Evolutionary conservation across 35 echinoderm and acorn worm species (phyloP).

Genomic region (Anneissia japonica): DNA sequence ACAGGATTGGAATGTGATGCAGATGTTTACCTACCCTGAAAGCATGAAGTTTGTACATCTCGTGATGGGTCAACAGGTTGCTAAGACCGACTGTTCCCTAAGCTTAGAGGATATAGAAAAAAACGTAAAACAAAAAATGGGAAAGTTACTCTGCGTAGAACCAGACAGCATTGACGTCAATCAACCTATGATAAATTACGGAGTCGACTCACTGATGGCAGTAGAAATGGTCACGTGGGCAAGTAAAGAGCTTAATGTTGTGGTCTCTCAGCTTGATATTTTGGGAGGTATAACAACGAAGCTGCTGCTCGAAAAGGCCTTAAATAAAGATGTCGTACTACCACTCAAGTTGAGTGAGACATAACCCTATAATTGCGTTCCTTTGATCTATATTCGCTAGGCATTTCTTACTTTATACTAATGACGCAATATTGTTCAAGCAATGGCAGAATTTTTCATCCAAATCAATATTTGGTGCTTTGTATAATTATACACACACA

Average conservation of each 20-base stretch:
- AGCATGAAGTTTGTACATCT: conserved; percentile 71
- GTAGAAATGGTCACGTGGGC: conserved; percentile 97
- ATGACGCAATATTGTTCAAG: too few relatives aligned
- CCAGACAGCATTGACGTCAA: conserved; percentile 64
- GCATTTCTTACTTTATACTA: too few relatives aligned
- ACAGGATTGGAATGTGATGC: conserved; percentile 62
- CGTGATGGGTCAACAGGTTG: conserved; percentile 24
- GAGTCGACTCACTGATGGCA: conserved; percentile 92
- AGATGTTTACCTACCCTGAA: conserved; percentile 35
- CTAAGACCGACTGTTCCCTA: conserved; percentile 34
- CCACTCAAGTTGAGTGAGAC: too few relatives aligned
- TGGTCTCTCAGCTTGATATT: conserved; percentile 89
- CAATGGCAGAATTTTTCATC: too few relatives aligned
- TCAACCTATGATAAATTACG: conserved; percentile 95
- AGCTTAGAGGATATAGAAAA: conserved; percentile 34
- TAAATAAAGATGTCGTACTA: conserved; percentile 43
- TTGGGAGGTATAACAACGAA: conserved; percentile 83
- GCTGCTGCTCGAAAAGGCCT: conserved; percentile 68
- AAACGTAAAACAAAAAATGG: conserved; percentile 64
- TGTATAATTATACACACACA: too few relatives aligned
- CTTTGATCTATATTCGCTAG: too few relatives aligned
- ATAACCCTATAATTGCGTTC: too few relatives aligned
- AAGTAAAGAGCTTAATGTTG: conserved; percentile 65
- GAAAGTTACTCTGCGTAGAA: conserved; percentile 69
- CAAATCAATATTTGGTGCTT: too few relatives aligned